Conservation (phyloP, 2,888 invertebrate genomes). For the Yponomeuta malinellus region DNA sequence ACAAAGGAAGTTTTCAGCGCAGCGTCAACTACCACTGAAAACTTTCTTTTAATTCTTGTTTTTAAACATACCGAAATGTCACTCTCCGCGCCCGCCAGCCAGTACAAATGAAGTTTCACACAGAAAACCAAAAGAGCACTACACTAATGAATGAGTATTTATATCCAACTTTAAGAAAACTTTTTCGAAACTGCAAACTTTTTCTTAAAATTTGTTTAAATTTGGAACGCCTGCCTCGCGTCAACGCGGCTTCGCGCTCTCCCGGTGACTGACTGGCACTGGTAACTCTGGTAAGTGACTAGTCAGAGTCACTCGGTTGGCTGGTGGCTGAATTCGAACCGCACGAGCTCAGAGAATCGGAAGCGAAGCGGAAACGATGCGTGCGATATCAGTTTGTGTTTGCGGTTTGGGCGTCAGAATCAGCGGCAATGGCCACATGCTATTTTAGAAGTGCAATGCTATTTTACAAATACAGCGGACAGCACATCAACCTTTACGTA, state of each 20-base stretch:
- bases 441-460: too few species aligned
- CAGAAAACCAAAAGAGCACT: conserved; percentile 9
- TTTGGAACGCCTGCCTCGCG: conserved; percentile 9
- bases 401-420: neutral
- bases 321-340: neutral
- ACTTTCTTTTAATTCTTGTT: neutral
- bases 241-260: conserved; percentile 6
- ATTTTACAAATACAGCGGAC: too few species aligned
- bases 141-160: neutral
- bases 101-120: conserved; percentile 5
- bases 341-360: conserved; percentile 12
- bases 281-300: neutral
- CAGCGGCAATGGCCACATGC: neutral
- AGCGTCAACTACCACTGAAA: neutral
- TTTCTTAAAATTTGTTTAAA: conserved; percentile 10
- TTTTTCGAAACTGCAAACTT: conserved; percentile 6
- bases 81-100: neutral
- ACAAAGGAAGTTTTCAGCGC: neutral
- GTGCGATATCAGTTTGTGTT: conserved; percentile 2
- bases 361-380: conserved; percentile 8
- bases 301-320: neutral
- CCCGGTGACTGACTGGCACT: neutral
- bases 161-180: neutral
- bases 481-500: too few species aligned
- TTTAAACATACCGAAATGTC: neutral